These are phyloP conservation scores for Setophaga kirtlandii DNA, from an alignment of 2,113 vertebrate genomes.

Conservation along the genomic window DNA sequence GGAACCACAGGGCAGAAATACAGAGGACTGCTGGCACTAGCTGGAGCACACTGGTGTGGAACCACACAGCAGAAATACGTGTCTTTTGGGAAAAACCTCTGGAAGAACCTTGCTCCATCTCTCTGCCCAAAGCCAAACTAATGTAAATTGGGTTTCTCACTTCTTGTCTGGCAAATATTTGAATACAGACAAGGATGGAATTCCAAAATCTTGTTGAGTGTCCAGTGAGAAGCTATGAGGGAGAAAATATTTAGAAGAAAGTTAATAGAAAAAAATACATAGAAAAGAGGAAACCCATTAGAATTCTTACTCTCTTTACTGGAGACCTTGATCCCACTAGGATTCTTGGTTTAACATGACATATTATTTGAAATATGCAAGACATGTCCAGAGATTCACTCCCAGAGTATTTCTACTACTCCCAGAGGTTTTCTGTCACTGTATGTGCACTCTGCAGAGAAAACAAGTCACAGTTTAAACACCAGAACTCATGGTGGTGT, in stretches of 20 bases:
- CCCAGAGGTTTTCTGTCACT: background rate
- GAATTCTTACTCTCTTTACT: background rate
- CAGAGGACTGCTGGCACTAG: background rate
- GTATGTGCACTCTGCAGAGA: fast-evolving
- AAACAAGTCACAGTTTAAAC: background rate
- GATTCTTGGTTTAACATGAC: background rate
- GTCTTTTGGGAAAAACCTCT: fast-evolving
- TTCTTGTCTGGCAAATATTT: background rate
- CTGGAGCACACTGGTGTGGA: background rate
- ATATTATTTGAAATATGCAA: background rate
- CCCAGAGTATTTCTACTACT: no score
- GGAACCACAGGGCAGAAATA: background rate
- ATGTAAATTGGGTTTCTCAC: background rate
- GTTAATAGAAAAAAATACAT: background rate
- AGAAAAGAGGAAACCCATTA: background rate
- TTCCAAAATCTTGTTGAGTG: background rate
- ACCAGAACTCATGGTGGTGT: background rate
- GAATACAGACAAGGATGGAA: background rate
- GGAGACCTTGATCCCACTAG: background rate
- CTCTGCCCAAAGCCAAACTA: background rate
- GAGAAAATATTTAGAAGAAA: background rate
- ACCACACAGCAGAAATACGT: background rate
- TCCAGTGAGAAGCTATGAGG: background rate
- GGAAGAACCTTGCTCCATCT: fast-evolving
- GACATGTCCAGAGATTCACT: background rate